Evolutionary conservation across 2,888 invertebrate genomes (phyloP), one percentile per base, ranked within the genome.

Genomic region (Polylopha cassiicola): DNA sequence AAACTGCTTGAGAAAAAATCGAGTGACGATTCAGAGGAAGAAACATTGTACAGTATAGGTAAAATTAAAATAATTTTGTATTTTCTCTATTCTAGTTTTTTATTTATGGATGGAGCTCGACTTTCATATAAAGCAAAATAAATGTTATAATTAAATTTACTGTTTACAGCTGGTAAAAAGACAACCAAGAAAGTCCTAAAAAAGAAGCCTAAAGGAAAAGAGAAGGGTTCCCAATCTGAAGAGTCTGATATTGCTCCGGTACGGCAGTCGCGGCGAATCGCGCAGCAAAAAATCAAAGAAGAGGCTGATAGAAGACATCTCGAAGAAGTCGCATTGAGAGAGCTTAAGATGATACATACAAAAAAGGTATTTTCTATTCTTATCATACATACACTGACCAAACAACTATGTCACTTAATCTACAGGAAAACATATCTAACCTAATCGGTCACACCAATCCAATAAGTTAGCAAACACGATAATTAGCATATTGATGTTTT

Each of bases 211-310:
- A 66, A 60, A 39, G 48, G 50, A 37, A 64, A 61, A 48, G 46
- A 64, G 4, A 67, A 65, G 28, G 50, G 55, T 0, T 49, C 50
- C 4, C 47, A 47, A 0, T 59, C 57, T 0, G 65, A 73, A 0
- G 77, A 82, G 1, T 69, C 71, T 0, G 85, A 78, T 28, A 58
- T 73, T 10, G 68, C 87, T 8, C 88, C 89, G 0, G 91, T 95
- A 3, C 79, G 96, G 4, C 93, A 94, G 60, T 95, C 95, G 2
- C 86, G 95, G 1, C 87, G 97, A 43, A 94, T 97, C 53, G 96
- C 95, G 0, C 95, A 95, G 70, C 87, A 94, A 59, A 94, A 95
- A 70, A 94, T 95, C 42, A 92, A 90, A 50, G 95, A 95, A 62
- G 94, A 95, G 65, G 93, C 93, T 0, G 93, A 95, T 44, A 75